Conservation (phyloP, 2,113 vertebrate species). For the Meles meles region DNA sequence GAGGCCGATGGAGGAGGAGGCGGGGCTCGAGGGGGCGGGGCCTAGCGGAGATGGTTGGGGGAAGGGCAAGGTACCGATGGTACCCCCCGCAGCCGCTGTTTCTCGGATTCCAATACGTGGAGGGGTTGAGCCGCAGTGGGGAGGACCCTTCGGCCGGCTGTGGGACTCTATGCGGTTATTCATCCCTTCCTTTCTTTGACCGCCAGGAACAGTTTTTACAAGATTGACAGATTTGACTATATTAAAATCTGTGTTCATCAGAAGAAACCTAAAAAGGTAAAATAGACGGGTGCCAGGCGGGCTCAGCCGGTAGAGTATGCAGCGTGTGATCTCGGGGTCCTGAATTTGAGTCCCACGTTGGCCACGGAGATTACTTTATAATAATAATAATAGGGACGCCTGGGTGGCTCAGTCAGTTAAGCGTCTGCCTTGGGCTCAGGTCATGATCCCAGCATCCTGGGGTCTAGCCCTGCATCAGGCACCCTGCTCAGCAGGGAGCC, state of each 20-base stretch:
- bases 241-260: constrained; percentile 1
- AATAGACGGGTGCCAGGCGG: not conserved
- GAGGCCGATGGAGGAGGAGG: not conserved
- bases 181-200: not conserved
- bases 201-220: not conserved
- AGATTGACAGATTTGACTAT: not conserved
- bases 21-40: not conserved
- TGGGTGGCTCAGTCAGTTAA: no score
- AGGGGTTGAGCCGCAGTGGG: not conserved
- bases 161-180: not conserved
- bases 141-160: accelerated
- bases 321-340: not conserved
- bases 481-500: no score
- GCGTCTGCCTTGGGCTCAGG: no score
- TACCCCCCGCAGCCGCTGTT: accelerated
- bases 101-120: accelerated
- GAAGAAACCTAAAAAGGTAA: not conserved
- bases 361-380: not conserved
- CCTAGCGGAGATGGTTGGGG: not conserved
- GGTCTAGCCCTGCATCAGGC: no score
- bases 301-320: not conserved
- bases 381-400: no score
- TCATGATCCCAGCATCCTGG: no score
- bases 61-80: not conserved
- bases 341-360: not conserved